Conservation (phyloP, 2,797 vertebrate genomes). For the Benthosema pterotum region DNA sequence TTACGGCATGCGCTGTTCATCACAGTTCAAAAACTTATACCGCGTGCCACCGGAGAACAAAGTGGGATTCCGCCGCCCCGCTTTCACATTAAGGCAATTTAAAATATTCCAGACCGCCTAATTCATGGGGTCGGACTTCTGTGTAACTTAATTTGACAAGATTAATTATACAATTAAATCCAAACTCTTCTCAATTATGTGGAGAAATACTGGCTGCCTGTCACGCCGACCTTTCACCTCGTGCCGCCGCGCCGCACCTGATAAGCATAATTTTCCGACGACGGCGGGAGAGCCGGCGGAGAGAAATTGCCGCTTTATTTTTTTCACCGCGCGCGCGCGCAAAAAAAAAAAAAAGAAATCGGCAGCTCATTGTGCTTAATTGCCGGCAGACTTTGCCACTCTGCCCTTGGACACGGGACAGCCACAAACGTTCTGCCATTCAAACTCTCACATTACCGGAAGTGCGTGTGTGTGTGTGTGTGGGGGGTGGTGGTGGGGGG, state of each 20-base stretch:
- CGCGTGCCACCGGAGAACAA: constrained; percentile 75
- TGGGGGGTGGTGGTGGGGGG: not conserved
- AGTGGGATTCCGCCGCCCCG: constrained; percentile 76
- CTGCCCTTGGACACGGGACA: constrained; percentile 67
- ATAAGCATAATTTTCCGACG: constrained; percentile 92
- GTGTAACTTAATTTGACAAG: constrained; percentile 97
- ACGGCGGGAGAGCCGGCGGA: constrained; percentile 84
- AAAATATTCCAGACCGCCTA: constrained; percentile 90
- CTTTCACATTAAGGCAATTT: constrained; percentile 88
- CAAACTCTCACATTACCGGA: constrained; percentile 52
- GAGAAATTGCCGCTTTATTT: constrained; percentile 78
- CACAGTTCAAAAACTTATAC: constrained; percentile 61
- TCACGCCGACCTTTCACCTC: constrained; percentile 85
- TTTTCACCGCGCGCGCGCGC: constrained; percentile 73
- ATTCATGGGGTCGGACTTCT: constrained; percentile 89
- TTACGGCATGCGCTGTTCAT: constrained; percentile 69
- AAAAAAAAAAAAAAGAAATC: too few species aligned
- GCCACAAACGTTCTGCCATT: constrained; percentile 65
- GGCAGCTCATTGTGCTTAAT: constrained; percentile 74
- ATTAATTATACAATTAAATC: constrained; percentile 99
- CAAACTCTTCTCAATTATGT: constrained; percentile 96
- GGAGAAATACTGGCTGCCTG: constrained; percentile 86
- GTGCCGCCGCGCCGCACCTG: constrained; percentile 87
- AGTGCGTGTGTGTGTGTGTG: constrained; percentile 12
- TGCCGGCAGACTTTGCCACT: constrained; percentile 65